Conservation (phyloP, 2,888 invertebrate genomes). For the Campoplex nolae region DNA sequence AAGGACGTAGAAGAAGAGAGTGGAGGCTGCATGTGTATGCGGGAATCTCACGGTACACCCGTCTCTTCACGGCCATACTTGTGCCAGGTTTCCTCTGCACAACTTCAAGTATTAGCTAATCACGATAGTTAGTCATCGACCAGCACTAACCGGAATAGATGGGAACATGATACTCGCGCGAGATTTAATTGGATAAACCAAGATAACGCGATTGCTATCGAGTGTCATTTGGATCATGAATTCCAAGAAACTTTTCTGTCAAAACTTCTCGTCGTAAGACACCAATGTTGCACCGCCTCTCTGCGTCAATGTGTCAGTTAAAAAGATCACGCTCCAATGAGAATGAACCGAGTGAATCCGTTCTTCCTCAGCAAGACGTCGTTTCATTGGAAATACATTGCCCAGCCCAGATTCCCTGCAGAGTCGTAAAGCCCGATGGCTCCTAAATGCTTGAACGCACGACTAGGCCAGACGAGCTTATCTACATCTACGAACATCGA, state of each 20-base stretch:
- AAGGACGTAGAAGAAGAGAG: conserved; percentile 12
- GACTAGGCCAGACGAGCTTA: conserved; percentile 71
- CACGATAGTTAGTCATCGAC: conserved; percentile 27
- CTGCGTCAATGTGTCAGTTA: neutral
- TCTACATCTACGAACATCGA: conserved; percentile 76
- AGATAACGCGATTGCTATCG: conserved; percentile 18
- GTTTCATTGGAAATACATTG: conserved; percentile 19
- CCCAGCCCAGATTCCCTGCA: conserved; percentile 42
- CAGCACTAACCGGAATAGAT: conserved; percentile 28
- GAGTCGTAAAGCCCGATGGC: conserved; percentile 52
- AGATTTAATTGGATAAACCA: conserved; percentile 42
- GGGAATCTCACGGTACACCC: conserved; percentile 13
- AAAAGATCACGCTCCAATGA: neutral
- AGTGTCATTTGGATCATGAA: neutral
- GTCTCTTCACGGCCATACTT: conserved; percentile 26
- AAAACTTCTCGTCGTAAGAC: neutral
- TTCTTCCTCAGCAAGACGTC: neutral
- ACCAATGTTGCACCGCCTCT: neutral
- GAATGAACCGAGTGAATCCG: conserved; percentile 9
- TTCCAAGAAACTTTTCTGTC: neutral
- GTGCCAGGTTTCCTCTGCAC: conserved; percentile 8
- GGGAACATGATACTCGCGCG: conserved; percentile 36
- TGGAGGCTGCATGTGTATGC: conserved; percentile 5
- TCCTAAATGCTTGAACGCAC: conserved; percentile 10
- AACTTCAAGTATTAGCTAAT: conserved; percentile 46